Percentiles rank a stretch among this genome's conserved stretches.
Evolutionary conservation across 2,888 invertebrate species (phyloP).

Genomic region (Oegoconia quadripuncta): DNA sequence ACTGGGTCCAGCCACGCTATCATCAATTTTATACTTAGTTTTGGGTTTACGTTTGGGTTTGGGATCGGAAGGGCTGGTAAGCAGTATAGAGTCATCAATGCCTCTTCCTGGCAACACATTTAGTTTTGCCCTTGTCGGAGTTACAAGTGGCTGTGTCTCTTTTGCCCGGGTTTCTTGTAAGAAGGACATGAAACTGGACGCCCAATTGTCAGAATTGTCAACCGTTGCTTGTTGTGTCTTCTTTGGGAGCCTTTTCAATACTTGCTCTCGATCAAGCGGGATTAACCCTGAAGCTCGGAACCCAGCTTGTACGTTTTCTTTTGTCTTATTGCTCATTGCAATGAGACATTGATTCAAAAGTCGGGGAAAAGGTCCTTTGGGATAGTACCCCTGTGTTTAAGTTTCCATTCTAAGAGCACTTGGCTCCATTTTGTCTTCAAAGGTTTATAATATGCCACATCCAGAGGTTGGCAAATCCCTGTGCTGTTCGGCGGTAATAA

Average conservation of each 20-base stretch:
- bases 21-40: no score
- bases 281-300: conserved; percentile 5
- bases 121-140: not conserved
- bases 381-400: conserved; percentile 6
- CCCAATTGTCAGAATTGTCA: conserved; percentile 4
- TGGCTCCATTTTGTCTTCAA: conserved; percentile 3
- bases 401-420: conserved; percentile 3
- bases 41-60: no score
- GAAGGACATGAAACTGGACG: conserved; percentile 1
- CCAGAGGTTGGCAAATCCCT: conserved; percentile 8
- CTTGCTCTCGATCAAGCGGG: conserved; percentile 5
- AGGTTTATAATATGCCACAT: conserved; percentile 6
- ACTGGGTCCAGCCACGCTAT: no score
- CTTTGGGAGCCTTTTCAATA: conserved; percentile 4
- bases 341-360: conserved; percentile 4
- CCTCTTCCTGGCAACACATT: conserved; percentile 4
- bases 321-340: conserved; percentile 3
- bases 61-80: not conserved
- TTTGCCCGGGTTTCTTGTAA: conserved; percentile 5
- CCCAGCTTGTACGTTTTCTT: conserved; percentile 7
- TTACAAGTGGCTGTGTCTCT: conserved; percentile 4
- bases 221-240: not conserved
- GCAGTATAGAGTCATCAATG: not conserved
- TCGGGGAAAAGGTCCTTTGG: conserved; percentile 7
- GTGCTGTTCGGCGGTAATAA: conserved; percentile 9